Evolutionary conservation across 2,113 vertebrate species (phyloP), one percentile per base, ranked within the genome.

Genomic region (Solea senegalensis): DNA sequence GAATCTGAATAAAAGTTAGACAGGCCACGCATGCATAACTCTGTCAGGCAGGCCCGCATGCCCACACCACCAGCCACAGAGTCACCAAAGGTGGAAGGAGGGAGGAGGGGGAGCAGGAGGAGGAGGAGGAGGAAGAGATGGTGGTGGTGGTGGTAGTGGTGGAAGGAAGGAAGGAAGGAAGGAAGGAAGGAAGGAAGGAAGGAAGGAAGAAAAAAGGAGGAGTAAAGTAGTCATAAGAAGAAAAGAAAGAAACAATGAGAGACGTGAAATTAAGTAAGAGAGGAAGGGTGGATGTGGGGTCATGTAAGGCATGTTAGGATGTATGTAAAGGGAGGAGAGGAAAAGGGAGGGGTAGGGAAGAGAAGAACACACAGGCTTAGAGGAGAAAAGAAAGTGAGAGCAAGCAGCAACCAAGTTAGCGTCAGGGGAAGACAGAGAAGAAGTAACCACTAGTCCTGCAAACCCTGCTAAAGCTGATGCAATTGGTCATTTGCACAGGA

Each of bases 1-100:
- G 97, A 97, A 96, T 99, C 97, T 89, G 97, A 98, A 94, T 98
- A 98, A 96, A 98, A 97, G 95, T 95, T 98, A 98, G 96, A 97
- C 93, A 99, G 96, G 94, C 97, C 96, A 85, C 97, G 97, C 97
- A 99, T 98, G 96, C 97, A 96, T 98, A 96, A 94, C 92, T 97
- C 96, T 96, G 97, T 96, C 96, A 95, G 89, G 96, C 95, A 96
- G 96, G 93, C 70, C 89, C 95, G 90, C 97, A 98, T 97, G 96
- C 96, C 97, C 96, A 94, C 95, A 96, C 68, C 96, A 95, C 94
- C 95, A 96, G 95, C 95, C 92, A 93, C 88, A 91, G 89, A 90
- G 86, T 90, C 89, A 90, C 82, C 89, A 94, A 92, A 90, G 94
- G 92, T 91, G 91, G 92, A 92, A 91, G 89, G 91, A 91, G 56